phyloP scores from a whole-genome alignment of 2,888 invertebrate species.

The Catocala sponsa region DNA sequence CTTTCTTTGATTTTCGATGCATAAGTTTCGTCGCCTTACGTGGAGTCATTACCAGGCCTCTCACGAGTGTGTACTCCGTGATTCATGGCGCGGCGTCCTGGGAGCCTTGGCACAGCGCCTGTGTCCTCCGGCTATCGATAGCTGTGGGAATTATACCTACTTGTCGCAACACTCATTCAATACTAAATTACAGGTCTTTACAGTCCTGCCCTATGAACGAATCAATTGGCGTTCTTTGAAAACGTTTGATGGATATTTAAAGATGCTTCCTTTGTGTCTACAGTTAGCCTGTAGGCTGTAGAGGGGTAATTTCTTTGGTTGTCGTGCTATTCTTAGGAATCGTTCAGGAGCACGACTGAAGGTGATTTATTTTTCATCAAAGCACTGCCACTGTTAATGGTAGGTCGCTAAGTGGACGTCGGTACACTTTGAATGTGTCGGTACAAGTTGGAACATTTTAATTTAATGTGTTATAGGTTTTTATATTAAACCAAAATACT shows the following conservation, averaged over 20 bases:
- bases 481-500: too few species aligned
- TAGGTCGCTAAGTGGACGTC: neutral
- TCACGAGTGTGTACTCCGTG: conserved; percentile 60
- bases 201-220: conserved; percentile 21
- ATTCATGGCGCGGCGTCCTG: conserved; percentile 45
- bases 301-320: conserved; percentile 29
- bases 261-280: conserved; percentile 33
- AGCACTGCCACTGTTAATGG: conserved; percentile 8
- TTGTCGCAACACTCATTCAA: conserved; percentile 40
- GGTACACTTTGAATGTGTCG: too few species aligned
- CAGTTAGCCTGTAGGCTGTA: conserved; percentile 7
- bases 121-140: conserved; percentile 35
- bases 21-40: too few species aligned
- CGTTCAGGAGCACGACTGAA: conserved; percentile 6
- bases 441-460: too few species aligned
- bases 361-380: conserved; percentile 27
- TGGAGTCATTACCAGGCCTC: conserved; percentile 60
- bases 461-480: too few species aligned
- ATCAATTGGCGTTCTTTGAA: conserved; percentile 40
- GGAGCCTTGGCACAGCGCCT: conserved; percentile 52
- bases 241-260: conserved; percentile 47
- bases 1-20: too few species aligned
- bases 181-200: conserved; percentile 43
- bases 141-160: conserved; percentile 38
- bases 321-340: conserved; percentile 27